A percentile compares a stretch with the other conserved stretches of the same genome.
phyloP scores from a whole-genome alignment of 2,113 vertebrate species.

The Vulpes lagopus region DNA sequence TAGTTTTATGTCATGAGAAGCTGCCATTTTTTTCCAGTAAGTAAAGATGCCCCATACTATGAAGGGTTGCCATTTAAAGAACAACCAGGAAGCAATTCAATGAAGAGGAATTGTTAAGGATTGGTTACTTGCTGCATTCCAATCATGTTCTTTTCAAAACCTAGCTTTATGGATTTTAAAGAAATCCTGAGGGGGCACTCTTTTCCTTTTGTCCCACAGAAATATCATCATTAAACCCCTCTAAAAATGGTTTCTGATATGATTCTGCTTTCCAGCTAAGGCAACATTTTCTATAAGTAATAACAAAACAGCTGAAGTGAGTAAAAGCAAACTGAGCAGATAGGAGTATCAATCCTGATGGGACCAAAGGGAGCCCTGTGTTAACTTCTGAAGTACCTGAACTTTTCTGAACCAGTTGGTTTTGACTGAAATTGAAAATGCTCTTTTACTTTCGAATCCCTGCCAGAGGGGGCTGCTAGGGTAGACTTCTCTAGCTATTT shows the following conservation, averaged over 20 bases:
- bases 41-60: constrained; percentile 44
- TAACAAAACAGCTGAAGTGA: constrained; percentile 80
- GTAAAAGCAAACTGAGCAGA: constrained; percentile 76
- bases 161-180: constrained; percentile 80
- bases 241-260: constrained; percentile 82
- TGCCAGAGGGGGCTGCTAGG: constrained; percentile 71
- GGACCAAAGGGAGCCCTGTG: constrained; percentile 74
- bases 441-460: constrained; percentile 79
- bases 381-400: constrained; percentile 59
- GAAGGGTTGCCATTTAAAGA: constrained; percentile 74
- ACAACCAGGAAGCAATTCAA: constrained; percentile 75
- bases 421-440: constrained; percentile 59
- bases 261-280: constrained; percentile 81
- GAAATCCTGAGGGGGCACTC: constrained; percentile 79
- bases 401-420: constrained; percentile 64
- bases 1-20: constrained; percentile 41
- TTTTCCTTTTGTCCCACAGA: constrained; percentile 81
- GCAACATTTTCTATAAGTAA: constrained; percentile 80
- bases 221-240: constrained; percentile 82
- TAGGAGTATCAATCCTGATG: constrained; percentile 75
- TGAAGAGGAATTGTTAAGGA: constrained; percentile 77
- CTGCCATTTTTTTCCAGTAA: constrained; percentile 65
- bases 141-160: constrained; percentile 80
- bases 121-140: constrained; percentile 76
- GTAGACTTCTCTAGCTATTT: constrained; percentile 76